These are phyloP conservation scores for Drosophila grimshawi DNA, from an alignment of 1,140 invertebrate genomes.

Conservation along the genomic window DNA sequence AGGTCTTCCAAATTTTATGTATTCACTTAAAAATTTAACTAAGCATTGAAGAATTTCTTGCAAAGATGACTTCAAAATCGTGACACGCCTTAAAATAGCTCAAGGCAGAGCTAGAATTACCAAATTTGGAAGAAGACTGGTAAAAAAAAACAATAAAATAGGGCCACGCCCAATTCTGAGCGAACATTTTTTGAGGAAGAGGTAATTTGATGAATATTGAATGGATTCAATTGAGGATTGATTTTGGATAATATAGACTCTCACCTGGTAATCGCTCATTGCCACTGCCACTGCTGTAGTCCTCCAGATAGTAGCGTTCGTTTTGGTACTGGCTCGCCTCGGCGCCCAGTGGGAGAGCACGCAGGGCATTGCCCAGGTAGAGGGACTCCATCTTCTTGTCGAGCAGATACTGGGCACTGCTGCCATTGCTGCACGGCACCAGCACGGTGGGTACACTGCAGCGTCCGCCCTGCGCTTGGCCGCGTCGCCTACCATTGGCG, in stretches of 20 bases:
- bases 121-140: too few species aligned
- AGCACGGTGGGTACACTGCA: conserved; percentile 78
- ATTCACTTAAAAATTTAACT: too few species aligned
- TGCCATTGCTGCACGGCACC: conserved; percentile 38
- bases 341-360: conserved; percentile 73
- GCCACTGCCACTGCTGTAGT: conserved; percentile 78
- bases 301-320: conserved; percentile 81
- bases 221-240: too few species aligned
- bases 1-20: too few species aligned
- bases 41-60: too few species aligned
- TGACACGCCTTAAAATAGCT: too few species aligned
- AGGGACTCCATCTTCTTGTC: conserved; percentile 84
- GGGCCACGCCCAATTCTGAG: too few species aligned
- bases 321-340: conserved; percentile 81
- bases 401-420: conserved; percentile 73
- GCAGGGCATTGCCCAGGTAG: conserved; percentile 73
- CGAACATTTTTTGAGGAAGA: too few species aligned
- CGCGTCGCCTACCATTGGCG: conserved; percentile 38
- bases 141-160: too few species aligned
- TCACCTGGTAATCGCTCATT: conserved; percentile 75
- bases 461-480: conserved; percentile 61
- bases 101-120: too few species aligned
- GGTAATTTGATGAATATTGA: too few species aligned
- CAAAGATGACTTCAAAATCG: too few species aligned
- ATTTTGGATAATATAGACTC: conserved; percentile 8